Conservation (phyloP, 2,797 vertebrate genomes). For the Tapera naevia region DNA sequence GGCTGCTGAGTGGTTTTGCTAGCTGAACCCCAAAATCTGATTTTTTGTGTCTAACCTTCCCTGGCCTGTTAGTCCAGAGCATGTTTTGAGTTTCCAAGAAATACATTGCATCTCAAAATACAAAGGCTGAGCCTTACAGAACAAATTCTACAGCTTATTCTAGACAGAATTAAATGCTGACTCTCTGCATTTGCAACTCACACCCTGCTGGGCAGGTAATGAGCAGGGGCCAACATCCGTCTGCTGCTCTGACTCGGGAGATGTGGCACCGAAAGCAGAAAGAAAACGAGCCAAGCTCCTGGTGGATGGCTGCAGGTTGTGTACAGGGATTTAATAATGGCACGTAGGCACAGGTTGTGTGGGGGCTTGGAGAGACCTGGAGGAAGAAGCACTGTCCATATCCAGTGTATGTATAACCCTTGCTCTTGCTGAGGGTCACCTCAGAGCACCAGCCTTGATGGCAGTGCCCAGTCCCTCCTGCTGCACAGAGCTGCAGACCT, state of each 20-base stretch:
- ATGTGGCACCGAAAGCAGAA: background rate
- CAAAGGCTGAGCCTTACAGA: background rate
- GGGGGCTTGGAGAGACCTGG: background rate
- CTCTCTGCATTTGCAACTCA: background rate
- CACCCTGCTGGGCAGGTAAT: background rate
- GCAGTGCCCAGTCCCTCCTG: background rate
- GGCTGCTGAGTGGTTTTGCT: background rate
- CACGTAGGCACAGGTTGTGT: background rate
- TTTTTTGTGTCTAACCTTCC: background rate
- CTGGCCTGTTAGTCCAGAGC: background rate
- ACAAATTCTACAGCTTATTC: background rate
- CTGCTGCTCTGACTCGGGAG: background rate
- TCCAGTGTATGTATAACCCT: background rate
- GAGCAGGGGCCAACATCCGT: background rate
- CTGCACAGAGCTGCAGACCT: fast-evolving
- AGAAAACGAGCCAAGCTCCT: background rate
- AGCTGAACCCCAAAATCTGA: background rate
- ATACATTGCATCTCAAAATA: background rate
- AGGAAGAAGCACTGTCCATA: background rate
- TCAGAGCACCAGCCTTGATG: background rate
- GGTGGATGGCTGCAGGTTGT: background rate
- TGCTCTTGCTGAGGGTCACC: background rate
- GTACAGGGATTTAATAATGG: background rate
- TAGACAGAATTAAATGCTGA: background rate
- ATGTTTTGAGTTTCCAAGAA: background rate